Base-by-base conservation (phyloP, 2,797 vertebrate genomes). In the Tapera naevia region DNA sequence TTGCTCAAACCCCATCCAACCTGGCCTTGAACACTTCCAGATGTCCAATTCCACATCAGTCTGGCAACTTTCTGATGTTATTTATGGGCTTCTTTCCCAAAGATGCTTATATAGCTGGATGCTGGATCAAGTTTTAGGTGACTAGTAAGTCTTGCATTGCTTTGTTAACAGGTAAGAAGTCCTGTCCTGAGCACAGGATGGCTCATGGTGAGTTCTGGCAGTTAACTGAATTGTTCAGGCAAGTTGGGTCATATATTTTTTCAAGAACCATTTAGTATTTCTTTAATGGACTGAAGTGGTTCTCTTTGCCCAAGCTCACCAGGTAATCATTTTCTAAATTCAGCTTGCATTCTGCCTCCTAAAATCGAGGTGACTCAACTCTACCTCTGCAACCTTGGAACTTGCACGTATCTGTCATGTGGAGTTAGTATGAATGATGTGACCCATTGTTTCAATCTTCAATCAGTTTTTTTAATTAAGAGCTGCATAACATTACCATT, bases 401-500 rank as follows among this genome's bases (percentile, higher is more conserved):
- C 48, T 45, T 41, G 53, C 21, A 25, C 9, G 0, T 15, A 51
- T 22, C 87, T 81, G 62, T 71, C 54, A 83, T 30, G 19, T 28
- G 56, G 33, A 66, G 60, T 58, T 78, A 19, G 78, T 85, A 45
- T 0, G 3, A 92, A 92, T 64, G 17, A 91, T 48, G 45, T 48
- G 56, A 89, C 83, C 78, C 9, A 17, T 73, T 80, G 67, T 83
- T 97, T 93, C 88, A 85, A 90, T 79, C 57, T 94, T 93, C 86
- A 85, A 41, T 93, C 76, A 88, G 48, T 28, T 37, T 88, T 91
- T 62, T 96, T 96, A 93, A 96, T 96, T 95, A 89, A 94, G 57
- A 72, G 33, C 91, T 92, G 39, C 82, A n/a, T 91, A 88, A 73
- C 57, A 67, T 93, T 92, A 67, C 50, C 9, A 4, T 50, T 85